Evolutionary conservation across 2,113 vertebrate genomes (phyloP).

Genomic region (Oncorhynchus keta): DNA sequence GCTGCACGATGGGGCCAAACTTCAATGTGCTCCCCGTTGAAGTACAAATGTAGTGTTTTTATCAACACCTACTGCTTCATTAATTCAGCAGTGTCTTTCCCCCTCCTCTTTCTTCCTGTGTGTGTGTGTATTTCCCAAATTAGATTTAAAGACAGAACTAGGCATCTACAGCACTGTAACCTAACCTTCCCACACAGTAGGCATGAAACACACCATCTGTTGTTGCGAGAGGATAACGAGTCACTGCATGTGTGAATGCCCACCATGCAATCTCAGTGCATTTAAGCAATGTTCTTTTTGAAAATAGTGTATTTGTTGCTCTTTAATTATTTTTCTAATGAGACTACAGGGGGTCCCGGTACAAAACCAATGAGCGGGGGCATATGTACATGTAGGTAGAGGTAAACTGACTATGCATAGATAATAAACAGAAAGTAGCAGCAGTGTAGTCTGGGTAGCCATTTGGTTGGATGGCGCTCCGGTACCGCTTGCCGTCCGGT

Average conservation of each 20-base stretch:
- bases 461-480: no score
- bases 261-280: constrained; percentile 51
- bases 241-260: constrained; percentile 56
- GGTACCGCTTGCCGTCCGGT: no score
- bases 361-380: no score
- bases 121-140: constrained; percentile 29
- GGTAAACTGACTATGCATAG: no score
- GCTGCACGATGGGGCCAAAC: constrained; percentile 22
- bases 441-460: no score
- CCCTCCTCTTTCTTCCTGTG: background rate
- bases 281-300: constrained; percentile 37
- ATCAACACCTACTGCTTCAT: constrained; percentile 17
- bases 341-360: no score
- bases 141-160: constrained; percentile 47
- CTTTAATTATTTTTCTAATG: no score
- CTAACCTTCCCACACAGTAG: constrained; percentile 49
- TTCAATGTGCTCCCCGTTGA: constrained; percentile 5
- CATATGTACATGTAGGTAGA: no score
- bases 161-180: constrained; percentile 47
- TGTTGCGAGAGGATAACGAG: constrained; percentile 52
- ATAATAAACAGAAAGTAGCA: no score
- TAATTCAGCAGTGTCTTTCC: constrained; percentile 18
- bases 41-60: constrained; percentile 14
- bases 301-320: no score
- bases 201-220: constrained; percentile 60